A percentile compares a stretch with the other conserved stretches of the same genome.
phyloP scores from a whole-genome alignment of 2,888 invertebrate genomes.

The Clepsis dumicolana region DNA sequence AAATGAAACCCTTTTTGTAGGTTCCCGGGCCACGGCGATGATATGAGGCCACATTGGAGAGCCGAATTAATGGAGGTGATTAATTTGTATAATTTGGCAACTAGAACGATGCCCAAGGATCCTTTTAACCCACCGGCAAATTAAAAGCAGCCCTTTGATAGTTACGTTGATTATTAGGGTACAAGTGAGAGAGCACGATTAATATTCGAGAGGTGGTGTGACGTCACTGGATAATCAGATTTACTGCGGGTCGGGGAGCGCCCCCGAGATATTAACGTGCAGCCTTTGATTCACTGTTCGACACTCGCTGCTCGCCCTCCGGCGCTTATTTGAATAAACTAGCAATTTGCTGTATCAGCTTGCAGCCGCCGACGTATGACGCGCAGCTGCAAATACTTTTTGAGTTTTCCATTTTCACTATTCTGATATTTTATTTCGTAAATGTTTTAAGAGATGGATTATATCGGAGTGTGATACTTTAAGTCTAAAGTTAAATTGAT shows the following conservation, averaged over 20 bases:
- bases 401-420: background rate
- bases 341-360: conserved; percentile 41
- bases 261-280: conserved; percentile 59
- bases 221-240: conserved; percentile 70
- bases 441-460: background rate
- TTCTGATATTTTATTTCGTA: conserved; percentile 4
- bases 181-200: conserved; percentile 62
- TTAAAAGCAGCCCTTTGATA: conserved; percentile 57
- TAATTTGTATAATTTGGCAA: conserved; percentile 67
- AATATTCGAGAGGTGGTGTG: conserved; percentile 68
- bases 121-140: conserved; percentile 54
- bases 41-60: conserved; percentile 64
- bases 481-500: conserved; percentile 51
- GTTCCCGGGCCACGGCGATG: conserved; percentile 52
- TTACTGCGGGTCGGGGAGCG: conserved; percentile 62
- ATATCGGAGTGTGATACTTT: conserved; percentile 20
- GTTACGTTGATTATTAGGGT: conserved; percentile 62
- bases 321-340: conserved; percentile 43
- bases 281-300: conserved; percentile 52
- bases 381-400: conserved; percentile 3
- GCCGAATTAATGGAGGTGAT: conserved; percentile 58
- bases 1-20: conserved; percentile 40
- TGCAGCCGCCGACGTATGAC: conserved; percentile 31
- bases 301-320: conserved; percentile 32
- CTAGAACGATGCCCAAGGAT: conserved; percentile 60